Percentiles rank a stretch among this genome's conserved stretches.
These are phyloP conservation scores for Cantharis rustica DNA, from an alignment of 2,888 invertebrate species.

Conservation along the genomic window DNA sequence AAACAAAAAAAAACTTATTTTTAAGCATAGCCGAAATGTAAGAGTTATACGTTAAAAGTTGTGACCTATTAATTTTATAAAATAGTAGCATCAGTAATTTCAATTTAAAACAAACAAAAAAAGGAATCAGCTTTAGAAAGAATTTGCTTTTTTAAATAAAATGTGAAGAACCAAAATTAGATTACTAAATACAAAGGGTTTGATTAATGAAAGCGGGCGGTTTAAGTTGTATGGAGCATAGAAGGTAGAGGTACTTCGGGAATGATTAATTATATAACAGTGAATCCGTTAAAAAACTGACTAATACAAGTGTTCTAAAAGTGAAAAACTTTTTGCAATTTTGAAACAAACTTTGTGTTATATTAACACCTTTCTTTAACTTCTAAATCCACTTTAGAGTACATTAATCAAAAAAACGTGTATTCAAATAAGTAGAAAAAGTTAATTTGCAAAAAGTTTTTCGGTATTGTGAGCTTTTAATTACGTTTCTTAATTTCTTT, in stretches of 20 bases:
- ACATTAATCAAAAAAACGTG: conserved; percentile 2
- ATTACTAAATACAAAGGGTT: conserved; percentile 54
- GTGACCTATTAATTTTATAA: neutral
- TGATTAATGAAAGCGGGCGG: conserved; percentile 52
- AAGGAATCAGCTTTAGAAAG: neutral
- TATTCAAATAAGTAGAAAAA: neutral
- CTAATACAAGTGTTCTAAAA: conserved; percentile 21
- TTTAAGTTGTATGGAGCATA: conserved; percentile 42
- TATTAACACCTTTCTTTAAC: conserved; percentile 7
- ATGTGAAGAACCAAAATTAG: conserved; percentile 54
- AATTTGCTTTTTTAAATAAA: conserved; percentile 20
- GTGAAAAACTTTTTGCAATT: conserved; percentile 11
- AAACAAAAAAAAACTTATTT: neutral
- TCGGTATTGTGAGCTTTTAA: neutral
- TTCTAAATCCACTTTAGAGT: conserved; percentile 1
- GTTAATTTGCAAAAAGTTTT: neutral
- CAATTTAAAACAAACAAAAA: neutral
- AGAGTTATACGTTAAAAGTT: neutral
- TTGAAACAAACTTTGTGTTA: conserved; percentile 8
- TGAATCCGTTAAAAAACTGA: conserved; percentile 23
- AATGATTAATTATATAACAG: conserved; percentile 48
- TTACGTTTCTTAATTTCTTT: conserved; percentile 1
- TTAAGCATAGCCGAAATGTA: neutral
- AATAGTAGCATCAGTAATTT: neutral
- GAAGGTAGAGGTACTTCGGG: conserved; percentile 40